Evolutionary conservation across 1,140 invertebrate genomes (phyloP).

Genomic region (Drosophila nikananu): DNA sequence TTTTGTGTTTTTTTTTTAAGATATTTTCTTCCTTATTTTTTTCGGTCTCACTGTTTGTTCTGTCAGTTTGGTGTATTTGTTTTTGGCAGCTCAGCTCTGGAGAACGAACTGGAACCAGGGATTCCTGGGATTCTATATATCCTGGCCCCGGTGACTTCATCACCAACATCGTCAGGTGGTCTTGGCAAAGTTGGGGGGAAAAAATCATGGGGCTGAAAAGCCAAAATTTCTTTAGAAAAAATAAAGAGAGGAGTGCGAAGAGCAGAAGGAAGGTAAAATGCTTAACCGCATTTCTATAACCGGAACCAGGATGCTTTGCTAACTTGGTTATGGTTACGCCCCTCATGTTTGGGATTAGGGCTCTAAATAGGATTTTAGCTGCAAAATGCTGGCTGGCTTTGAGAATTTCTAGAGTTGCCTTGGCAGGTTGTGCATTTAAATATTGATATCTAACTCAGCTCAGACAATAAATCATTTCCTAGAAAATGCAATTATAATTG

Average conservation of each 20-base stretch:
- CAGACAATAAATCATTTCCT: background rate
- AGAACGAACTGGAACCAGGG: conserved; percentile 19
- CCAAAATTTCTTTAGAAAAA: conserved; percentile 58
- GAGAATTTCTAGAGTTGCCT: background rate
- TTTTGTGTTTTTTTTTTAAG: conserved; percentile 15
- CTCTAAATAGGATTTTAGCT: conserved; percentile 20
- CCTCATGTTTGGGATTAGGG: conserved; percentile 21
- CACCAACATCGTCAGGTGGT: conserved; percentile 36
- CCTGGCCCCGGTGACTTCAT: conserved; percentile 46
- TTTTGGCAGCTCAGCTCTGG: conserved; percentile 57
- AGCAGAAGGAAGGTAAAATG: conserved; percentile 5
- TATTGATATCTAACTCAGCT: background rate
- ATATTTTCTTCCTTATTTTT: conserved; percentile 33
- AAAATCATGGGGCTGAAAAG: conserved; percentile 52
- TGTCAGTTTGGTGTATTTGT: conserved; percentile 74
- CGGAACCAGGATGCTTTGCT: conserved; percentile 72
- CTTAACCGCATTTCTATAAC: conserved; percentile 78
- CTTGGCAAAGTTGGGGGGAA: background rate
- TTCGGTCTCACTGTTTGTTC: conserved; percentile 45
- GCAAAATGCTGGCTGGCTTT: conserved; percentile 11
- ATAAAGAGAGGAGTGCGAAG: background rate
- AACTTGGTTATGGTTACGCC: conserved; percentile 74
- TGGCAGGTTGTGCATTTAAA: conserved; percentile 6
- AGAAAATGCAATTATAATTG: background rate
- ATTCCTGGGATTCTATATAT: conserved; percentile 25